Evolutionary conservation across 2,113 vertebrate species (phyloP).

Genomic region (Haplochromis burtoni): DNA sequence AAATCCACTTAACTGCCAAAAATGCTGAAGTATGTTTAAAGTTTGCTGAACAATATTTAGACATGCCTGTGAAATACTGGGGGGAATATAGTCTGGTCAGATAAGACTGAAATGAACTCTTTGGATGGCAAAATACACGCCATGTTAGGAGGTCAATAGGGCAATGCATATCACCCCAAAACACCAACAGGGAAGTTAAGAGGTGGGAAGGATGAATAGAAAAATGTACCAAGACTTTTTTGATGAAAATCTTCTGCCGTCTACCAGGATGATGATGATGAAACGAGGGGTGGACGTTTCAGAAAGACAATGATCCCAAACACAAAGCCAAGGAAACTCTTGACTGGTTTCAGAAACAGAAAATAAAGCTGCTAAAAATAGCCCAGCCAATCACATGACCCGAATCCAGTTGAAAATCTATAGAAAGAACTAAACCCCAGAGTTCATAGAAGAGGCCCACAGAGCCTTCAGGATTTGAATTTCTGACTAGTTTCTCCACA

Average conservation of each 20-base stretch:
- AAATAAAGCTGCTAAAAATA: background rate
- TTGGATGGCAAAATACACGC: background rate
- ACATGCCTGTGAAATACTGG: background rate
- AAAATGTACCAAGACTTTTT: background rate
- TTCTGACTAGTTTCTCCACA: background rate
- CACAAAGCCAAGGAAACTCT: background rate
- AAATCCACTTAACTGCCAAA: background rate
- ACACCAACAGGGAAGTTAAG: background rate
- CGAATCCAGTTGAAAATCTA: fast-evolving
- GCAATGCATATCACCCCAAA: background rate
- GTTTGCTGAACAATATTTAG: background rate
- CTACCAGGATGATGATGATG: background rate
- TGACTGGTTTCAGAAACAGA: background rate
- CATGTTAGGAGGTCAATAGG: background rate
- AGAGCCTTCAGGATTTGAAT: background rate
- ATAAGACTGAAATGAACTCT: background rate
- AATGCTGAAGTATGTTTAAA: background rate
- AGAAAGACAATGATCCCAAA: background rate
- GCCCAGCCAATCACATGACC: background rate
- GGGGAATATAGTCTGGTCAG: background rate
- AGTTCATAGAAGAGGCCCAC: background rate
- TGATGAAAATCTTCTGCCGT: fast-evolving
- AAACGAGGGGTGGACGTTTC: background rate
- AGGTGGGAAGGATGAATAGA: background rate
- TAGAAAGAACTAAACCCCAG: background rate